Base-by-base conservation (phyloP, 2,888 invertebrate species). In the Thumatha senex region DNA sequence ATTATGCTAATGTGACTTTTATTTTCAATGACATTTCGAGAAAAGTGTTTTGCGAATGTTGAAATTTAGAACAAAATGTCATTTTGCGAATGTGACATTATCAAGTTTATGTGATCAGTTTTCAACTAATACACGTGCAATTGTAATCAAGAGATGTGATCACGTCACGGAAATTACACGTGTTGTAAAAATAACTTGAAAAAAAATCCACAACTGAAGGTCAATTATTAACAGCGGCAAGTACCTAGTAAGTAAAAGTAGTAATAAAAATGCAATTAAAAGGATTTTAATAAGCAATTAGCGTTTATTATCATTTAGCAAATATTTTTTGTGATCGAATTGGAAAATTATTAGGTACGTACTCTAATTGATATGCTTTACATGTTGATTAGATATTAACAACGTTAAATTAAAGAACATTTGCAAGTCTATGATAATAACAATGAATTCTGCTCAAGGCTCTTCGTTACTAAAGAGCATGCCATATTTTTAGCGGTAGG, bases 51-150 rank as follows among this genome's bases (percentile, higher is more conserved):
- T n/a, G n/a, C n/a, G n/a, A n/a, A n/a, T n/a, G n/a, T n/a, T n/a
- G n/a, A n/a, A n/a, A n/a, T n/a, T n/a, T n/a, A n/a, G n/a, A n/a
- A n/a, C n/a, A n/a, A 24, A 24, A 24, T 5, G 18, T 24, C 18
- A 24, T 24, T 24, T 24, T 24, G 18, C 18, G 18, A 24, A 24
- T 24, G 18, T 24, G 18, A 2, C 18, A 24, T 24, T 24, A 24
- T 24, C 18, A 24, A 24, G 10, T 31, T 2, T 5, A 5, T 2
- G 7, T 85, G 73, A 55, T 59, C 31, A 67, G 66, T 77, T 61
- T 56, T 63, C 67, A 49, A 46, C 7, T 47, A 24, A 24, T 24
- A 24, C 31, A 39, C 34, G 61, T 51, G 35, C 13, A 33, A 40
- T 56, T 43, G 10, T 12, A 43, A 34, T 43, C 12, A 43, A 24